Percentiles rank a stretch among this genome's conserved stretches.
Evolutionary conservation across 2,113 vertebrate species (phyloP).

Genomic region (Balaenoptera acutorostrata): DNA sequence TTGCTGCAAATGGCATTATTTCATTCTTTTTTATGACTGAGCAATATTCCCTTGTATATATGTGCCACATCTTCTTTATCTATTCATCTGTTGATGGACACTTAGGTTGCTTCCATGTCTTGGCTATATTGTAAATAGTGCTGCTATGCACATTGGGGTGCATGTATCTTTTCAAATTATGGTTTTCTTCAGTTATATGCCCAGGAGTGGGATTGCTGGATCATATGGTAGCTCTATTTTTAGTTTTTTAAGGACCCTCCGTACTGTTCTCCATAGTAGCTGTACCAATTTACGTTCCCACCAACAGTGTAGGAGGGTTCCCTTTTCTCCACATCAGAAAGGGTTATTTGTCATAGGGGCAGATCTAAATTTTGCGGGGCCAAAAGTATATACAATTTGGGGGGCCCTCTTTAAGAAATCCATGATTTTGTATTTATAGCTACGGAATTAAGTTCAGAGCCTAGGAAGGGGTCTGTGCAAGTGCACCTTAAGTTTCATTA

Average conservation of each 20-base stretch:
- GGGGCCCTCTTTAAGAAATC: neutral
- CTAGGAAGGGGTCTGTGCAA: neutral
- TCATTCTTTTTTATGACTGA: too few relatives aligned
- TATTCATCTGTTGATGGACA: too few relatives aligned
- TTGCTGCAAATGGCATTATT: too few relatives aligned
- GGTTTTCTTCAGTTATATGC: too few relatives aligned
- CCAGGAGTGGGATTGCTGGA: too few relatives aligned
- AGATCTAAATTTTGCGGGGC: neutral
- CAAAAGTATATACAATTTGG: neutral
- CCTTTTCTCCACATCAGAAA: neutral
- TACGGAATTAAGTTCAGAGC: neutral
- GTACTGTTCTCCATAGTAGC: neutral
- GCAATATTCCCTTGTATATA: too few relatives aligned
- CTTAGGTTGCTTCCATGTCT: too few relatives aligned
- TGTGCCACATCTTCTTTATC: too few relatives aligned
- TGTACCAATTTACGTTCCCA: neutral
- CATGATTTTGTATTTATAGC: neutral
- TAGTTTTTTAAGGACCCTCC: neutral
- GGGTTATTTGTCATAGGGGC: neutral
- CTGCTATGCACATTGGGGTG: too few relatives aligned
- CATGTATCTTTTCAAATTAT: too few relatives aligned
- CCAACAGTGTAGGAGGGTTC: neutral
- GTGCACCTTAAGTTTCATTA: neutral
- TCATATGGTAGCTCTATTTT: too few relatives aligned
- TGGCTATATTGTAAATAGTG: too few relatives aligned